Conservation (phyloP, 2,888 invertebrate genomes). For the Lithophane leautieri region DNA sequence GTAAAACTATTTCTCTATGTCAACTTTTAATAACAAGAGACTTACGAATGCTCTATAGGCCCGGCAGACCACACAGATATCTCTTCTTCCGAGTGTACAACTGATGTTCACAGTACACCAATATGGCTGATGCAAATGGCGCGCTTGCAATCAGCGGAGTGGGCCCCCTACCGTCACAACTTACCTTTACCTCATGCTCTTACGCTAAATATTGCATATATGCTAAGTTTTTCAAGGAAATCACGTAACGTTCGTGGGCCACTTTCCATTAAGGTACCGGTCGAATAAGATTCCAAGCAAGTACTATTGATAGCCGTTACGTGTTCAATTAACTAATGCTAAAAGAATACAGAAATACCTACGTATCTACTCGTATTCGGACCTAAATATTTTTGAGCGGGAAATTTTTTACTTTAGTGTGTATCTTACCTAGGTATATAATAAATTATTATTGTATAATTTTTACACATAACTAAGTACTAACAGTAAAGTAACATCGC, state of each 20-base stretch:
- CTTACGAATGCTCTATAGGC: no score
- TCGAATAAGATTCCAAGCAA: constrained; percentile 12
- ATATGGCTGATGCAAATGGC: constrained; percentile 82
- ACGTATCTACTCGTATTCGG: not conserved
- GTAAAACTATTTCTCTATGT: no score
- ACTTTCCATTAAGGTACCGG: constrained; percentile 26
- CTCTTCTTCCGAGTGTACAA: constrained; percentile 64
- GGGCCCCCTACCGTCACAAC: constrained; percentile 67
- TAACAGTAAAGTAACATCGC: no score
- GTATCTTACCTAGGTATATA: no score
- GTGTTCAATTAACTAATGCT: constrained; percentile 25
- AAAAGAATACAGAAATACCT: not conserved
- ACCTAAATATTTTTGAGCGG: not conserved
- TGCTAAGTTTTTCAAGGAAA: constrained; percentile 50
- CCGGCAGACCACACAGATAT: no score
- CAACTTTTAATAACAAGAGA: no score
- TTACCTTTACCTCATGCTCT: constrained; percentile 55
- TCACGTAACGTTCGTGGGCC: constrained; percentile 2
- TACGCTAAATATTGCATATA: constrained; percentile 53
- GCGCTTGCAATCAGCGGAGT: constrained; percentile 84
- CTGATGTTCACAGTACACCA: constrained; percentile 64
- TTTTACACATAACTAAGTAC: no score
- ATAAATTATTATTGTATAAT: no score
- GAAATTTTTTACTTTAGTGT: no score
- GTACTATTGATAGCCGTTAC: constrained; percentile 18